Conservation (phyloP, 2,888 invertebrate genomes). For the Rhagonycha fulva region DNA sequence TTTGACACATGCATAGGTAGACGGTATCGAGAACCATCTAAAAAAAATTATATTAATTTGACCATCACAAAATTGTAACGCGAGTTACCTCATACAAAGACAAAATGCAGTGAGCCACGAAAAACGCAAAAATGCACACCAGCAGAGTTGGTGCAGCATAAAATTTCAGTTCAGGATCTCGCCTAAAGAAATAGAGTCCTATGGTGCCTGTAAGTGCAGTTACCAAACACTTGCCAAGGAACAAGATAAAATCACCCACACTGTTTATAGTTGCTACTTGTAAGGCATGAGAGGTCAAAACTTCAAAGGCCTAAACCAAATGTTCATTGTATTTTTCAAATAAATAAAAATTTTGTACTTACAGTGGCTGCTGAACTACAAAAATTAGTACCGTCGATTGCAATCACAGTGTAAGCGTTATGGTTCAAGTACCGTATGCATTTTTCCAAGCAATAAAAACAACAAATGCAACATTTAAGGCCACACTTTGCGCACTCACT, state of each 20-base stretch:
- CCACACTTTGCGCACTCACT: constrained; percentile 77
- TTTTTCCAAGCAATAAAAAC: constrained; percentile 88
- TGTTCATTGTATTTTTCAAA: no score
- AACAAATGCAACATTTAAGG: constrained; percentile 83
- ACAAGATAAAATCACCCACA: constrained; percentile 90
- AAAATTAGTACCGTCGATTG: constrained; percentile 88
- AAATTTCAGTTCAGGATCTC: constrained; percentile 75
- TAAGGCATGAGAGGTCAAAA: constrained; percentile 79
- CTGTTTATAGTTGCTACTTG: constrained; percentile 92
- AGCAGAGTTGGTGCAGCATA: constrained; percentile 86
- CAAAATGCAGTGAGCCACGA: constrained; percentile 90
- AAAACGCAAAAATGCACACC: constrained; percentile 84
- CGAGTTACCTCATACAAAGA: constrained; percentile 86
- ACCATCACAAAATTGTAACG: neutral
- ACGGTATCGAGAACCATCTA: constrained; percentile 95
- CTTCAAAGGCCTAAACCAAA: constrained; percentile 77
- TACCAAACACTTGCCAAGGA: constrained; percentile 83
- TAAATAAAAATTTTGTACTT: constrained; percentile 27
- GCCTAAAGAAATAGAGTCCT: constrained; percentile 76
- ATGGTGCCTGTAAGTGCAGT: constrained; percentile 82
- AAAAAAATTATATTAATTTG: constrained; percentile 37
- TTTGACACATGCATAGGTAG: constrained; percentile 93
- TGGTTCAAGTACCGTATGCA: constrained; percentile 91
- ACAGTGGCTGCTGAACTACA: constrained; percentile 90
- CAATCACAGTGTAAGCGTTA: constrained; percentile 93